Evolutionary conservation across 2,888 invertebrate genomes (phyloP), one percentile per base, ranked within the genome.

Genomic region (Palloptera scutellata): DNA sequence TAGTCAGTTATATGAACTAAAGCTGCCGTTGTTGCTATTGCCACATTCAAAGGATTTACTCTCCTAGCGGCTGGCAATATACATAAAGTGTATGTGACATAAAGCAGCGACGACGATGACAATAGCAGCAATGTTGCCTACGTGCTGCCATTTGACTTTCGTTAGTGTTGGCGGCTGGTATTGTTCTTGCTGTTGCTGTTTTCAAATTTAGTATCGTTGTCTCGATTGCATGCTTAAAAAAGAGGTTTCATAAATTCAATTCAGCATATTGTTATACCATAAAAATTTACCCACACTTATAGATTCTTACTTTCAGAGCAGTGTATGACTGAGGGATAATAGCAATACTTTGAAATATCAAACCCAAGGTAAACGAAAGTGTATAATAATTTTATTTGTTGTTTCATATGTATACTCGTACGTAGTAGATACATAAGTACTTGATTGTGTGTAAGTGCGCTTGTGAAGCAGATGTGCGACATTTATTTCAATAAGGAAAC

Each of bases 161-260:
- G 30, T 30, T 30, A 6, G 30, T 30, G 30, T 30, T 30, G n/a
- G n/a, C n/a, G n/a, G 30, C 30, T 6, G 30, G 30, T 30, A 6
- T 4, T 30, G 6, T 30, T 30, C 3, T 30, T 30, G 30, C 30
- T 30, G 30, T 6, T 2, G 30, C 30, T 30, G 30, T 6, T 30
- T 30, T 30, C 30, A 30, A 4, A 6, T 30, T 30, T 30, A 6
- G 30, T 30, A 30, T 6, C n/a, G n/a, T 30, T 30, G 30, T 5
- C 48, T 13, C 48, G 13, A 15, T 68, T 63, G 62, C 72, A 78
- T 77, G 79, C 77, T 78, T 77, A 79, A 79, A 76, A 76, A 79
- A 48, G 73, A 76, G 79, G 79, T 76, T 78, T 79, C 79, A 77
- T 77, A 77, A 77, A 77, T 77, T 77, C 79, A 78, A 77, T 79